Conservation (phyloP, 2,797 vertebrate species). For the Notoglanidium macrostoma region DNA sequence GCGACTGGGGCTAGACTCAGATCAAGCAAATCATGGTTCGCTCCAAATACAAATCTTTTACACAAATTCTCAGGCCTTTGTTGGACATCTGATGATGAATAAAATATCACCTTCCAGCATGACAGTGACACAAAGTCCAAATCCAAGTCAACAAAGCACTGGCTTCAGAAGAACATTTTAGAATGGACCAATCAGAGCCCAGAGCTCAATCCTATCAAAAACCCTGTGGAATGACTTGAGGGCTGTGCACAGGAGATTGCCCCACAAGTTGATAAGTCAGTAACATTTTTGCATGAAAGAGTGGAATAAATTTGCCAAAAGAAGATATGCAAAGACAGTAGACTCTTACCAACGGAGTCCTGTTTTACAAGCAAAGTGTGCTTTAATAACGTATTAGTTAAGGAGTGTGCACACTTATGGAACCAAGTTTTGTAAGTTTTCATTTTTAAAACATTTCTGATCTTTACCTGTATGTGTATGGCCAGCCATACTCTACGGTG, state of each 20-base stretch:
- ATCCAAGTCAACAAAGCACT: background rate
- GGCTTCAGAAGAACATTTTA: background rate
- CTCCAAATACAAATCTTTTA: background rate
- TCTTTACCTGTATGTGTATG: too few relatives aligned
- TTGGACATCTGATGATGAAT: background rate
- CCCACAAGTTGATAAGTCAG: too few relatives aligned
- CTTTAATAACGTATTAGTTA: too few relatives aligned
- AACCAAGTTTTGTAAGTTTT: too few relatives aligned
- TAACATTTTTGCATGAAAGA: too few relatives aligned
- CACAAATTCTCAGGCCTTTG: background rate
- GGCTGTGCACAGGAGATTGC: background rate
- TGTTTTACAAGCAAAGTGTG: too few relatives aligned
- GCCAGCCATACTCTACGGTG: background rate
- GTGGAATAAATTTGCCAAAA: too few relatives aligned
- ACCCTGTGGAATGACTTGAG: background rate
- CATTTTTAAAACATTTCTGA: too few relatives aligned
- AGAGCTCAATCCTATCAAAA: background rate
- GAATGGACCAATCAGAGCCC: too few relatives aligned
- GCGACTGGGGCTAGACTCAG: background rate
- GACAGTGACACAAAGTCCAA: background rate
- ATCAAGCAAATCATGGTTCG: background rate
- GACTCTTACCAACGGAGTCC: too few relatives aligned
- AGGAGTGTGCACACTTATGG: too few relatives aligned
- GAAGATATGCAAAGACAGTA: too few relatives aligned
- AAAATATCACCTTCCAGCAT: background rate